Conservation (phyloP, 1,140 invertebrate species). For the Ridgeia piscesae region DNA sequence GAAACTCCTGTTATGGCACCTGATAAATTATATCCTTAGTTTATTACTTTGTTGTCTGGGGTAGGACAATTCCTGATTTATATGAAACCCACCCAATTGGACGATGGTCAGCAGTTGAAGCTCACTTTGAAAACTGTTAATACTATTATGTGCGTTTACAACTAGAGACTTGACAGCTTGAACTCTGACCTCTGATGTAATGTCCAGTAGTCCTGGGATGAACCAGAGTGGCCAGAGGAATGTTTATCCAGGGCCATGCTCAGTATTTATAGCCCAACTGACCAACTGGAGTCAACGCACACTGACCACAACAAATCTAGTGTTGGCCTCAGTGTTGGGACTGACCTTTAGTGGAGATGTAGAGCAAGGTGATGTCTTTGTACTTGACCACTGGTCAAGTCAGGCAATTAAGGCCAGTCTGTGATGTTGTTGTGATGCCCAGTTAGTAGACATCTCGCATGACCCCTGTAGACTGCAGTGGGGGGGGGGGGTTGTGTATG, state of each 20-base stretch:
- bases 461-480: neutral
- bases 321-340: neutral
- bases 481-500: neutral
- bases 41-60: no score
- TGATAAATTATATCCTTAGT: no score
- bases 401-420: neutral
- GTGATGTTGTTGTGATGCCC: neutral
- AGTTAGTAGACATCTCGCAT: neutral
- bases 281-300: neutral
- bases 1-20: no score
- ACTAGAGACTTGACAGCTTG: neutral
- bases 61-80: no score
- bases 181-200: neutral
- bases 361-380: neutral
- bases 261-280: neutral
- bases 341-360: conserved; percentile 4
- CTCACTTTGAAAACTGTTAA: neutral
- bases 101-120: neutral
- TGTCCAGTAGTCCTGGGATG: neutral
- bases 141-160: no score
- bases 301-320: neutral
- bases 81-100: no score
- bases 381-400: neutral
- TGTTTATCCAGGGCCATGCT: neutral
- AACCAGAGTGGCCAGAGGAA: neutral